Evolutionary conservation across 2,888 invertebrate species (phyloP).

Genomic region (Nomada fucata): DNA sequence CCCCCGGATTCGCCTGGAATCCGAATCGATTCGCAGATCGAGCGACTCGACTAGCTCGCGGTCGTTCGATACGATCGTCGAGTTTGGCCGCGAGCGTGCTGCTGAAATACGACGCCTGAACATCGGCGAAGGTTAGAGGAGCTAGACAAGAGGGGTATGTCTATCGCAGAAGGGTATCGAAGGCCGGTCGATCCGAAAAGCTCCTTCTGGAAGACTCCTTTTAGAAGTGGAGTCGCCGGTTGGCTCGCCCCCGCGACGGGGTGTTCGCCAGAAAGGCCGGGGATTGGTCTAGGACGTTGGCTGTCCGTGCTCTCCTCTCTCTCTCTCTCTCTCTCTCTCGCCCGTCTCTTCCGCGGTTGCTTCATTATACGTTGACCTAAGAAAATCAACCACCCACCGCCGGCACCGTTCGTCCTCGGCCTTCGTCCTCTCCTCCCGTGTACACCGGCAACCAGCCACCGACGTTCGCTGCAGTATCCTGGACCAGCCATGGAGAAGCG

Average conservation of each 20-base stretch:
- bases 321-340: constrained; percentile 50
- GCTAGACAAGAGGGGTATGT: constrained; percentile 27
- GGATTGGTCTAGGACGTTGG: constrained; percentile 81
- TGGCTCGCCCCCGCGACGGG: constrained; percentile 70
- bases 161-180: constrained; percentile 55
- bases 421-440: constrained; percentile 72
- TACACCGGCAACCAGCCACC: constrained; percentile 56
- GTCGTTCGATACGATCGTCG: constrained; percentile 60
- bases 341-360: constrained; percentile 70
- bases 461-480: constrained; percentile 63
- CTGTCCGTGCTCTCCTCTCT: constrained; percentile 71
- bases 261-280: constrained; percentile 74
- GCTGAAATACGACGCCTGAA: constrained; percentile 35
- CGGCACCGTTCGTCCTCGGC: constrained; percentile 67
- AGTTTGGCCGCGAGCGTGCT: constrained; percentile 64
- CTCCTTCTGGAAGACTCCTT: constrained; percentile 73
- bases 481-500: constrained; percentile 53
- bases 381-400: constrained; percentile 82
- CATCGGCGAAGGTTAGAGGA: constrained; percentile 11
- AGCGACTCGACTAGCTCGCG: constrained; percentile 47
- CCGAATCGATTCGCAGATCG: constrained; percentile 40
- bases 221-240: constrained; percentile 71
- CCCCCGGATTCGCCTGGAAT: constrained; percentile 20
- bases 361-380: constrained; percentile 84
- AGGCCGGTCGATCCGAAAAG: constrained; percentile 60